These are phyloP conservation scores for Apistogramma diplotaenia DNA, from an alignment of 2,113 vertebrate species.

Conservation along the genomic window DNA sequence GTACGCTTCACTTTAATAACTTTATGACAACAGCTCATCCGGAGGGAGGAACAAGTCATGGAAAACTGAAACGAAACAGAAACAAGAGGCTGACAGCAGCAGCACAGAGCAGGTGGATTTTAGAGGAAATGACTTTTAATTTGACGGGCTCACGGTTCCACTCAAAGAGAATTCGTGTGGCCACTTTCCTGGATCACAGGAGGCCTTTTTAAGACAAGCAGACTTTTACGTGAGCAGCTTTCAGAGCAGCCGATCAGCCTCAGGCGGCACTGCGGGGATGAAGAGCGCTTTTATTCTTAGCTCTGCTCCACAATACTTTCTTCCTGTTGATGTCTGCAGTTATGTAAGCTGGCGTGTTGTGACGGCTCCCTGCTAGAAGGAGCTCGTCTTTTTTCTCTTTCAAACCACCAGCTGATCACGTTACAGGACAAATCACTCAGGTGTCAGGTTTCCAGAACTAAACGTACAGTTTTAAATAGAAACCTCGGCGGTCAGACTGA, in stretches of 20 bases:
- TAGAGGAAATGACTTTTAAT: not conserved
- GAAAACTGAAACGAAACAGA: not conserved
- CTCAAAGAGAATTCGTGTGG: not conserved
- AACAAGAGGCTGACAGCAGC: not conserved
- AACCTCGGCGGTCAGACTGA: not conserved
- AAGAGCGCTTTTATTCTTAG: slow-evolving; percentile 1
- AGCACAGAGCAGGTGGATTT: not conserved
- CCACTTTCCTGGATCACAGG: not conserved
- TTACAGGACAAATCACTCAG: slow-evolving; percentile 3
- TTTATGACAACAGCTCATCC: not conserved
- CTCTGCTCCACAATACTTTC: not conserved
- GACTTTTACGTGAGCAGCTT: not conserved
- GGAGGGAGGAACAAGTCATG: not conserved
- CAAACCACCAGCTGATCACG: not conserved
- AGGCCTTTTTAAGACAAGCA: not conserved
- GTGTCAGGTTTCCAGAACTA: too few relatives aligned
- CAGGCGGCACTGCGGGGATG: not conserved
- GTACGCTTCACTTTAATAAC: too few relatives aligned
- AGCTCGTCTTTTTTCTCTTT: not conserved
- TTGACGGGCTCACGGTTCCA: not conserved
- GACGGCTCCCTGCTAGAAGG: not conserved
- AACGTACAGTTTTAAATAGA: not conserved
- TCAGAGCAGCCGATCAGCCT: not conserved
- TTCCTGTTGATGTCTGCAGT: not conserved
- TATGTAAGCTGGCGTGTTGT: not conserved